These are phyloP conservation scores for Symphodus melops DNA, from an alignment of 2,113 vertebrate genomes.

Conservation along the genomic window DNA sequence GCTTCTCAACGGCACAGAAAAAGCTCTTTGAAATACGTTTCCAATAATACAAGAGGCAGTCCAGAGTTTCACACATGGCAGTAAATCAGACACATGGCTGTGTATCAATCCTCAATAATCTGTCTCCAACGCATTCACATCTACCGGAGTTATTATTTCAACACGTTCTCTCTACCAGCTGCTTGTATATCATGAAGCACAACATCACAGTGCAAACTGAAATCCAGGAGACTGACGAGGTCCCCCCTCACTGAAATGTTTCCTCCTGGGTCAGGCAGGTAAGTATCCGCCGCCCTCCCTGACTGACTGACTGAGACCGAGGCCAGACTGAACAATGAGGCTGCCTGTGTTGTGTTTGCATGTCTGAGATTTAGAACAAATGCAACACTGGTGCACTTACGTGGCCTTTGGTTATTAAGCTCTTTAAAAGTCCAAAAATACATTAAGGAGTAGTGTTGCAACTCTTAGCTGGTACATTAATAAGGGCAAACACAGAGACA, in stretches of 20 bases:
- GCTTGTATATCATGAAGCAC: conserved; percentile 61
- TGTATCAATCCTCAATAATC: conserved; percentile 64
- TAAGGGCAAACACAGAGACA: conserved; percentile 70
- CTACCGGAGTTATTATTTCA: conserved; percentile 72
- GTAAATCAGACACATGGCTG: conserved; percentile 70
- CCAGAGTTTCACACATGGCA: conserved; percentile 65
- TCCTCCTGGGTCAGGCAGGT: conserved; percentile 69
- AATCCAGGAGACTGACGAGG: conserved; percentile 45
- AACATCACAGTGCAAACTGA: conserved; percentile 17
- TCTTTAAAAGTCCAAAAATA: conserved; percentile 81
- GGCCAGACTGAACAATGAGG: conserved; percentile 71
- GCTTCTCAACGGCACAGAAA: conserved; percentile 63
- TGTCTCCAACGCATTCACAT: conserved; percentile 53
- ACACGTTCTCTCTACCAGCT: conserved; percentile 63
- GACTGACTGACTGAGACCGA: conserved; percentile 55
- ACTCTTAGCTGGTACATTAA: conserved; percentile 77
- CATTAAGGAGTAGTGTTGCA: conserved; percentile 70
- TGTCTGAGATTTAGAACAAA: conserved; percentile 72
- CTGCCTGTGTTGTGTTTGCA: conserved; percentile 71
- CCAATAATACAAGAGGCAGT: conserved; percentile 79
- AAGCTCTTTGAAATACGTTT: conserved; percentile 76
- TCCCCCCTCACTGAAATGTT: conserved; percentile 51
- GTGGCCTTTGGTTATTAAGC: conserved; percentile 73
- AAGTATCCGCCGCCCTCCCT: conserved; percentile 46
- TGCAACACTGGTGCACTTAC: conserved; percentile 61